Base-by-base conservation (phyloP, 2,113 vertebrate genomes). In the Athene noctua region DNA sequence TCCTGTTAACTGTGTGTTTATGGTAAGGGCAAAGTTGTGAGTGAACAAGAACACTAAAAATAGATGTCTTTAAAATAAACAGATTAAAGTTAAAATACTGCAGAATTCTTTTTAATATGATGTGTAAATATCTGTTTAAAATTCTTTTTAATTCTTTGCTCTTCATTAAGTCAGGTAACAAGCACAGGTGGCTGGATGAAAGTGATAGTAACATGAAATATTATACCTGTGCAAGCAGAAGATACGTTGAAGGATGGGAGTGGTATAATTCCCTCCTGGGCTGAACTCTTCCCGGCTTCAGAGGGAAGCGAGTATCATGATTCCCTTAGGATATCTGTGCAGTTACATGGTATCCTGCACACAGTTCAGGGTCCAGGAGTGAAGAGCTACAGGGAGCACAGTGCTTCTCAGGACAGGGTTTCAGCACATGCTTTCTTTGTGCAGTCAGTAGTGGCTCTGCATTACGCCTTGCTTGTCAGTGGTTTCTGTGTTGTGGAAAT, bases 291-390 rank as follows among this genome's bases (percentile, higher is more conserved):
- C 51, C 22, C 23, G n/a, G 22, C n/a, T 71, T 80, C 66, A 68
- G 75, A 63, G 46, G 34, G 67, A 54, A 52, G 23, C 49, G 57
- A 80, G 21, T 26, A 9, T 5, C 13, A 3, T 4, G n/a, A 19
- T 46, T 67, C 30, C 59, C 5, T 25, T 34, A 10, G 52, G 55
- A 23, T 42, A 12, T 13, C 32, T 44, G 16, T 80, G 38, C 32
- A 59, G 32, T 67, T 22, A 30, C 20, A 3, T 32, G 52, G 32
- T 51, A 16, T 46, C 59, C n/a, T n/a, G n/a, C 23, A 42, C n/a
- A 8, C 20, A 29, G 0, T 38, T 58, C n/a, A 23, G 58, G 9
- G 36, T 51, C 12, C 1, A 0, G n/a, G 23, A 54, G 15, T 7
- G 44, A 58, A 10, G 32, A 67, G 23, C 34, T 46, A 4, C 6